Percentiles rank a stretch among this genome's conserved stretches.
These are phyloP conservation scores for Euwallacea similis DNA, from an alignment of 1,140 invertebrate species.

Conservation along the genomic window DNA sequence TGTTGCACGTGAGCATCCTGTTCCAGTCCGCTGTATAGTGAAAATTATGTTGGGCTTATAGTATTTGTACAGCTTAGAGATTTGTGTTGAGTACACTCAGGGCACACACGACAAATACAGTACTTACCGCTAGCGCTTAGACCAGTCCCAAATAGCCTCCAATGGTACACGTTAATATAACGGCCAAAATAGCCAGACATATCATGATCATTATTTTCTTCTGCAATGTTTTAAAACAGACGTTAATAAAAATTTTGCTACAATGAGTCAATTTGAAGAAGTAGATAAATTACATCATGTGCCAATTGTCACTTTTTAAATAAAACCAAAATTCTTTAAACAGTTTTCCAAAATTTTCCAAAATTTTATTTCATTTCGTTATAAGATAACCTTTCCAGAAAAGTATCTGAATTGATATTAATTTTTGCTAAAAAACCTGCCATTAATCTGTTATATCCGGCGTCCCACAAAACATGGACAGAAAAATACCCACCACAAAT, in stretches of 20 bases:
- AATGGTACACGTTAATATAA: slow-evolving; percentile 50
- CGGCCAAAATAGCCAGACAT: slow-evolving; percentile 84
- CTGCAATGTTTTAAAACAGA: slow-evolving; percentile 65
- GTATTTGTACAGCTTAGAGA: too few species aligned
- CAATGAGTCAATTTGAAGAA: not conserved
- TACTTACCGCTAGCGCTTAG: slow-evolving; percentile 41
- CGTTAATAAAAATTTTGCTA: slow-evolving; percentile 25
- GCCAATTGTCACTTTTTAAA: slow-evolving; percentile 41
- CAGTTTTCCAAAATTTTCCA: too few species aligned
- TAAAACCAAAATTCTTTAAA: too few species aligned
- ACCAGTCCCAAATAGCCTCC: slow-evolving; percentile 51
- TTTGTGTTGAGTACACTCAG: not conserved
- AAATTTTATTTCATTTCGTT: too few species aligned
- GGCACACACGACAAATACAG: not conserved
- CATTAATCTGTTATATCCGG: too few species aligned
- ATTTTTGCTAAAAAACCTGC: too few species aligned
- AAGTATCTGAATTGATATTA: too few species aligned
- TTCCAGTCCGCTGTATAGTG: not conserved
- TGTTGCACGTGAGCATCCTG: not conserved
- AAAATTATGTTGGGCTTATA: too few species aligned
- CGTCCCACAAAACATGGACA: too few species aligned
- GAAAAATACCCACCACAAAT: too few species aligned
- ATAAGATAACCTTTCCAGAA: too few species aligned
- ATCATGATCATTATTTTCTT: slow-evolving; percentile 99
- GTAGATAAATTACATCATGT: slow-evolving; percentile 22